Percentiles rank a stretch among this genome's conserved stretches.
phyloP scores from a whole-genome alignment of 2,888 invertebrate genomes.

The Drosophila ezoana region DNA sequence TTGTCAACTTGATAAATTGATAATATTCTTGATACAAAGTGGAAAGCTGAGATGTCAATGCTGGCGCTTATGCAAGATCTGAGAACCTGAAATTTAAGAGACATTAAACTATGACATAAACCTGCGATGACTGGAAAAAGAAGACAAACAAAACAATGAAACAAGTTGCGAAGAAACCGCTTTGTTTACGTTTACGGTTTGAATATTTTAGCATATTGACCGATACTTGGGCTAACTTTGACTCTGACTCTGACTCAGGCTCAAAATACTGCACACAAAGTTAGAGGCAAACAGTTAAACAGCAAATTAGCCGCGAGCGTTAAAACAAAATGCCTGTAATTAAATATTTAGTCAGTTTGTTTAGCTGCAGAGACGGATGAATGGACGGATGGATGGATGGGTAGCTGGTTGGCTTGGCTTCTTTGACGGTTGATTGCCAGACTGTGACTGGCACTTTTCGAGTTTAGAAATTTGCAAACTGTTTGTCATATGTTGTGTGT shows the following conservation, averaged over 20 bases:
- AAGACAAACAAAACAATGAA: slow-evolving; percentile 20
- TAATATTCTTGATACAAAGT: not conserved
- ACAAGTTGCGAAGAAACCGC: slow-evolving; percentile 17
- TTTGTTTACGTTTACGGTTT: slow-evolving; percentile 44
- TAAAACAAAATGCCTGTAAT: slow-evolving; percentile 60
- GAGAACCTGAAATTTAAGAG: slow-evolving; percentile 27
- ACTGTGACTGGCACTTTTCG: slow-evolving; percentile 39
- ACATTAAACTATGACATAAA: slow-evolving; percentile 37
- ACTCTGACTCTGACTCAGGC: slow-evolving; percentile 1
- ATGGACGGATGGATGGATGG: slow-evolving; percentile 18
- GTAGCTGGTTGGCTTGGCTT: slow-evolving; percentile 5
- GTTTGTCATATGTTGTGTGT: slow-evolving; percentile 33
- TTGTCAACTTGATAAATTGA: slow-evolving; percentile 19
- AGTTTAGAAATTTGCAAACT: slow-evolving; percentile 22
- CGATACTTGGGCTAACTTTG: slow-evolving; percentile 16
- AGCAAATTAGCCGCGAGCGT: slow-evolving; percentile 55
- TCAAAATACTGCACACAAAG: slow-evolving; percentile 22
- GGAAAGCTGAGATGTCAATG: not conserved
- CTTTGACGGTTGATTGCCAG: slow-evolving; percentile 18
- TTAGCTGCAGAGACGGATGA: slow-evolving; percentile 38
- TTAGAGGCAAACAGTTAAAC: slow-evolving; percentile 55
- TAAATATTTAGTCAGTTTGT: slow-evolving; percentile 68
- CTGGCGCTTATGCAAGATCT: slow-evolving; percentile 31
- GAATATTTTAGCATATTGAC: slow-evolving; percentile 57
- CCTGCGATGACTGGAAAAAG: not conserved